Evolutionary conservation across 2,888 invertebrate genomes (phyloP), one percentile per base, ranked within the genome.

Genomic region (Caenorhabditis sp.): DNA sequence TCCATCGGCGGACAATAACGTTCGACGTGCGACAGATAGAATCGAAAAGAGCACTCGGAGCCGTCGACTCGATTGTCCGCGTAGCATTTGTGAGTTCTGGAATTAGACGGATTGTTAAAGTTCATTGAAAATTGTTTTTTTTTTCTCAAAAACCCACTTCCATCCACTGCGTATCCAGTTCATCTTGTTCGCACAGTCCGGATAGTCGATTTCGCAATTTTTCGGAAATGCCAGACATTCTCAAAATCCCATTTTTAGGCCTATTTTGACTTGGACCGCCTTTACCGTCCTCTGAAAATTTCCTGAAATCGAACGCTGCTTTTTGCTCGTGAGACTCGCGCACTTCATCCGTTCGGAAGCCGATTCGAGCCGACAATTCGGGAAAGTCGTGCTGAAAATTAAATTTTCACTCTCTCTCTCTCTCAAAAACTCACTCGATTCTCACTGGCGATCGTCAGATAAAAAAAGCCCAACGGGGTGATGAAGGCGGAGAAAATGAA

Each of bases 11-110:
- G 90, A 79, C 90, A 91, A 86, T 89, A 90, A 11, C 84, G 83
- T 82, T 91, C 90, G 56, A 89, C 89, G 82, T 89, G 88, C 70
- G 90, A 90, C 6, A 91, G 84, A 74, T 90, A 91, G 81, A 88
- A 86, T 7, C 90, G 85, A 70, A 89, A 88, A 6, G 90, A 90
- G 74, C 91, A 91, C n/a, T 87, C 82, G 5, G 89, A 86, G 2
- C 90, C 91, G 78, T 91, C 90, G 20, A 83, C 81, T 1, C 90
- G 90, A 62, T 89, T 86, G 0, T 87, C 82, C 2, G 85, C 86
- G 75, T 91, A 91, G 79, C 91, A 91, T 1, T 85, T 81, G 73
- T 91, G 90, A 0, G 89, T 87, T 62, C 71, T 72, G 17, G 24
- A 71, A 41, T 11, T 9, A n/a, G 3, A n/a, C 37, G 37, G 13